These are phyloP conservation scores for Sebastes itinus DNA, from an alignment of 2,797 vertebrate species.

Conservation along the genomic window DNA sequence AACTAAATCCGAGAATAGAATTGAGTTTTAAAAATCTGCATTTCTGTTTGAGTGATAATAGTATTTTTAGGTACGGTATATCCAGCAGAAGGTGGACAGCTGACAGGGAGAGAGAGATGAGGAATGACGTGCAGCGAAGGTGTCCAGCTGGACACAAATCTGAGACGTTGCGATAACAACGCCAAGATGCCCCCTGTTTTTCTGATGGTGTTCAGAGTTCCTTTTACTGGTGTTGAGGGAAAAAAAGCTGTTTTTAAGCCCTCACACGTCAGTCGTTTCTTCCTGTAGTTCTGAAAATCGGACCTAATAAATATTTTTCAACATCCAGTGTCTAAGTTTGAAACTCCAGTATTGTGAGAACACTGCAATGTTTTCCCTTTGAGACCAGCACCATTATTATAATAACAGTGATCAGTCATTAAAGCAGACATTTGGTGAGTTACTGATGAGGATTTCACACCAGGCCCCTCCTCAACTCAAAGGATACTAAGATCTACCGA, in stretches of 20 bases:
- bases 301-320: neutral
- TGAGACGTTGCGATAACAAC: neutral
- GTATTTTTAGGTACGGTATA: neutral
- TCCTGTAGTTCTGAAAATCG: neutral
- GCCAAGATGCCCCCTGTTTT: neutral
- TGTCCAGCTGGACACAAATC: neutral
- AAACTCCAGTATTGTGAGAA: neutral
- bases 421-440: constrained; percentile 17
- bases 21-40: neutral
- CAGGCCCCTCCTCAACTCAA: neutral
- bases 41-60: neutral
- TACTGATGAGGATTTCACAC: neutral
- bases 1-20: neutral
- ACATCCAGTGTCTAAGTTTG: neutral
- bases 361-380: neutral
- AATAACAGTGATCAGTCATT: constrained; percentile 19
- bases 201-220: neutral
- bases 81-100: neutral
- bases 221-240: neutral
- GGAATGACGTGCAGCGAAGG: neutral
- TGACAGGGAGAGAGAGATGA: neutral
- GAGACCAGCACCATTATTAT: neutral
- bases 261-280: neutral
- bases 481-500: neutral
- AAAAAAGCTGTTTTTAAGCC: neutral